A percentile compares a stretch with the other conserved stretches of the same genome.
Evolutionary conservation across 2,113 vertebrate genomes (phyloP).

Genomic region (Vidua macroura): DNA sequence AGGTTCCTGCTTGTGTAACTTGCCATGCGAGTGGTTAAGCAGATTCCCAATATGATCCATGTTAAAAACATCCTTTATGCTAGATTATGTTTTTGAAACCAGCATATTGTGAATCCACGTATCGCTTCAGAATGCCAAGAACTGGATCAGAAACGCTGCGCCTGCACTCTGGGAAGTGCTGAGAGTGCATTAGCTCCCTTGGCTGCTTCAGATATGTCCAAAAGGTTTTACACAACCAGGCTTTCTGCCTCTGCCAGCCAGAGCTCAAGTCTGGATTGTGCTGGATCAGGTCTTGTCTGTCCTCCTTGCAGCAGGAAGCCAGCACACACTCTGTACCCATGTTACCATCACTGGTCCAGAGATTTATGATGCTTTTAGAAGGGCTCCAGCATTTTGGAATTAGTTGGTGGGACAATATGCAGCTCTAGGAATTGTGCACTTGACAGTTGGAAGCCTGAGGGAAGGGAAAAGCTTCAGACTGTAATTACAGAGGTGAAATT

Average conservation of each 20-base stretch:
- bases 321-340: rapidly evolving
- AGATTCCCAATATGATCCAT: neutral
- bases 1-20: neutral
- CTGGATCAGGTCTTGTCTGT: neutral
- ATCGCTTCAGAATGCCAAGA: neutral
- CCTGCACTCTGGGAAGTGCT: conserved; percentile 23
- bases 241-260: neutral
- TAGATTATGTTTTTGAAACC: conserved; percentile 14
- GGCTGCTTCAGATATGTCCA: neutral
- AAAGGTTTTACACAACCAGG: neutral
- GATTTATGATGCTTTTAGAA: neutral
- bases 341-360: neutral
- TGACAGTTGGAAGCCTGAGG: neutral
- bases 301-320: neutral
- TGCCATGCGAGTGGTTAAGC: rapidly evolving
- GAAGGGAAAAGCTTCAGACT: neutral
- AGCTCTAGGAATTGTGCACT: neutral
- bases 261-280: neutral
- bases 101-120: neutral
- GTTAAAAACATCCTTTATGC: conserved; percentile 22
- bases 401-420: neutral
- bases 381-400: neutral
- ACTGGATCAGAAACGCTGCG: neutral
- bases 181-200: conserved; percentile 11
- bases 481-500: neutral